phyloP scores from a whole-genome alignment of 2,113 vertebrate genomes.

The Balaenoptera acutorostrata region DNA sequence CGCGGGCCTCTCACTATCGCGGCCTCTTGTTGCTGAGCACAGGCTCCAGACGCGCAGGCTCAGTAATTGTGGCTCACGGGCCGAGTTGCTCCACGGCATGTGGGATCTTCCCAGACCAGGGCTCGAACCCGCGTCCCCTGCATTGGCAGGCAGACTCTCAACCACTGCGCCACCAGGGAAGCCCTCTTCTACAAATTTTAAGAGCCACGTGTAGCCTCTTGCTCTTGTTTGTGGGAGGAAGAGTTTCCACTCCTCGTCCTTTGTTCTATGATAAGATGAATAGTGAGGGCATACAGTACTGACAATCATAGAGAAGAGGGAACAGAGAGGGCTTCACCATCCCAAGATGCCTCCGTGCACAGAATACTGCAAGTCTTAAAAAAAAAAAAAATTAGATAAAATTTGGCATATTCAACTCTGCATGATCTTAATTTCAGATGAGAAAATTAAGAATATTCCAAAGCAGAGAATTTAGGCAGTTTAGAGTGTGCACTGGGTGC shows the following conservation, averaged over 20 bases:
- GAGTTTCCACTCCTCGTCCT: not conserved
- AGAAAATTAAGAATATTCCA: not conserved
- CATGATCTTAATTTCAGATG: not conserved
- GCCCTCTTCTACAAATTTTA: not conserved
- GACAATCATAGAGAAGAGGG: not conserved
- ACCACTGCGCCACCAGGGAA: too few species aligned
- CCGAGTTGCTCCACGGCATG: too few species aligned
- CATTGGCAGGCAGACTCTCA: too few species aligned
- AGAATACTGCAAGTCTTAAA: not conserved
- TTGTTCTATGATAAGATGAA: not conserved
- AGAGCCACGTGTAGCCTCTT: accelerated
- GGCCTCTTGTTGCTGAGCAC: too few species aligned
- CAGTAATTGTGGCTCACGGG: too few species aligned
- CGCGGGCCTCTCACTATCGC: too few species aligned
- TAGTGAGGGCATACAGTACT: not conserved
- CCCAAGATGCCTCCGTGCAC: not conserved
- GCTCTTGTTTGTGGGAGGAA: not conserved
- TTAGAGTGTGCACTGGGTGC: not conserved
- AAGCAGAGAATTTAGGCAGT: not conserved
- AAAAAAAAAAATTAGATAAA: not conserved
- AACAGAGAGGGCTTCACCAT: not conserved
- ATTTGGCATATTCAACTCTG: not conserved
- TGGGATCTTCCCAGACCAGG: too few species aligned
- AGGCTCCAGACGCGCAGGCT: too few species aligned
- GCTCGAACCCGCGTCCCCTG: too few species aligned